Percentiles rank a stretch among this genome's conserved stretches.
These are phyloP conservation scores for Venusia cambrica DNA, from an alignment of 2,888 invertebrate species.

Conservation along the genomic window DNA sequence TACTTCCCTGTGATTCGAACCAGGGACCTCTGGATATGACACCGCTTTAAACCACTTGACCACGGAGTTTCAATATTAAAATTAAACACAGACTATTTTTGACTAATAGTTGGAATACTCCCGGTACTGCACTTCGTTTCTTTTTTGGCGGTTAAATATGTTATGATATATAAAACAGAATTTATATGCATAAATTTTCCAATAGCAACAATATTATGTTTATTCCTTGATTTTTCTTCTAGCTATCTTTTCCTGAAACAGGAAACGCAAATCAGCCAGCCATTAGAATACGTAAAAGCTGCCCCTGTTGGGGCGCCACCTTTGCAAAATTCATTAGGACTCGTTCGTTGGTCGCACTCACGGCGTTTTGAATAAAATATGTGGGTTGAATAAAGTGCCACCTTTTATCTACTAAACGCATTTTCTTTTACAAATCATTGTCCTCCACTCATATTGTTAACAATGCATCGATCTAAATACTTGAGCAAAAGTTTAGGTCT, in stretches of 20 bases:
- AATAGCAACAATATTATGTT: slow-evolving; percentile 1
- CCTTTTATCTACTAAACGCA: slow-evolving; percentile 76
- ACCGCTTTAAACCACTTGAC: too few relatives aligned
- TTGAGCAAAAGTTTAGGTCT: too few relatives aligned
- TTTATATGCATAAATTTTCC: slow-evolving; percentile 2
- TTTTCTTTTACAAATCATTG: slow-evolving; percentile 67
- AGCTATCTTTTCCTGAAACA: slow-evolving; percentile 1
- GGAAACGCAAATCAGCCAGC: slow-evolving; percentile 14
- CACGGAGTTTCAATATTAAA: too few relatives aligned
- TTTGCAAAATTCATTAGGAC: slow-evolving; percentile 63
- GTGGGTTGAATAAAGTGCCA: slow-evolving; percentile 57
- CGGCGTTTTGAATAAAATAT: slow-evolving; percentile 69
- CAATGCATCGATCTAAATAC: too few relatives aligned
- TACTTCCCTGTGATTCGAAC: too few relatives aligned
- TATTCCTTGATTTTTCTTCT: not conserved
- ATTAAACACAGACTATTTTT: too few relatives aligned
- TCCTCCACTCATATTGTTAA: too few relatives aligned
- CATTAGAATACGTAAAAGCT: slow-evolving; percentile 22
- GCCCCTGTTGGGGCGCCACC: slow-evolving; percentile 24
- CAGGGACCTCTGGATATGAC: too few relatives aligned
- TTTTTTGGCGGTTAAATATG: too few relatives aligned
- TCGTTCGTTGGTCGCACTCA: slow-evolving; percentile 54
- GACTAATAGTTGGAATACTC: too few relatives aligned
- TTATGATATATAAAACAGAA: too few relatives aligned
- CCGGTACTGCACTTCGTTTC: too few relatives aligned